Base-by-base conservation (phyloP, 37 sponge, comb jelly and placozoan species). In the Lycopodina hypogea region DNA sequence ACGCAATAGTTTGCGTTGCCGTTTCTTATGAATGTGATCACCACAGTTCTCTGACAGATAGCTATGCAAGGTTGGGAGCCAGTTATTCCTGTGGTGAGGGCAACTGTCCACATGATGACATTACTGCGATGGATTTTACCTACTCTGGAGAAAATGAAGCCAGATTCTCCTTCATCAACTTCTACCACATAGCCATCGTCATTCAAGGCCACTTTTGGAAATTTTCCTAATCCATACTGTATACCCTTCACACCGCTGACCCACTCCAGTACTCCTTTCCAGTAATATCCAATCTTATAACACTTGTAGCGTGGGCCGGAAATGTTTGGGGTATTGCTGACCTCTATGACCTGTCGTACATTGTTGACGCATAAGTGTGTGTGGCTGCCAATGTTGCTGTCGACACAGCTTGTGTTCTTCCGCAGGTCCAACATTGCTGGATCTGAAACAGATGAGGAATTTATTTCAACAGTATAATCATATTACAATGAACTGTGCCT, bases 201-300 rank as follows among this genome's bases (percentile, higher is more conserved):
- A 65, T 14, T 65, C 66, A 65, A 32, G 18, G 35, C 66, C 17
- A 65, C 30, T 12, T 65, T 65, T 32, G 66, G 66, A 32, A 15
- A 28, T 65, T 65, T 65, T 30, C 66, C 66, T 3, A 65, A 32
- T 65, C 66, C 66, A 30, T 65, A 65, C 30, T 34, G 26, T 65
- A 65, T 65, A 14, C 66, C 66, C 30, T 14, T 65, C 3, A 2
- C 11, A 4, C 66, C 66, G 30, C 66, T 65, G 7, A 65, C 26
- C 66, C 66, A 65, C 30, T 29, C 66, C 66, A 65, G 17, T 9
- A 29, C 35, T 34, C 66, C 66, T 65, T 30, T 65, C 35, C 11
- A 9, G 66, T 30, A 65, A 3, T 32, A 3, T 32, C 66, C 66
- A 65, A 65, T 34, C 34, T 65, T 65, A 34, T 65, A 65, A 15